Conservation (phyloP, 2,888 invertebrate species). For the Macropis europaea region DNA sequence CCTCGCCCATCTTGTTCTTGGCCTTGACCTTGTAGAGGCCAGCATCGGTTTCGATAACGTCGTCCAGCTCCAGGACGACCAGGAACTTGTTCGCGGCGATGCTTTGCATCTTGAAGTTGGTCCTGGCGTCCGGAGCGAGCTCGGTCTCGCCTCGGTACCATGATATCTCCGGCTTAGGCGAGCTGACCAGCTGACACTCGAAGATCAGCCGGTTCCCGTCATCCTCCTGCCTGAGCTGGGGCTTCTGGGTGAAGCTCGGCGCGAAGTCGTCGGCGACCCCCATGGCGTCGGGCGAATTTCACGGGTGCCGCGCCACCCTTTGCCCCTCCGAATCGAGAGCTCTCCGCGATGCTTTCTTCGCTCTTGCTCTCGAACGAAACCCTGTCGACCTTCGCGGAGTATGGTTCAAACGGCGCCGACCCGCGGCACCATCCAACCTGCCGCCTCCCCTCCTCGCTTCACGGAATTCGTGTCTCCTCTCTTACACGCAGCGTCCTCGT, state of each 20-base stretch:
- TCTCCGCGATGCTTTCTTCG: not conserved
- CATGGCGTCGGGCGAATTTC: slow-evolving; percentile 80
- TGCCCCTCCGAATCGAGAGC: not conserved
- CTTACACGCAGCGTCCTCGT: not conserved
- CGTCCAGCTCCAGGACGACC: slow-evolving; percentile 95
- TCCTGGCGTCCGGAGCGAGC: slow-evolving; percentile 91
- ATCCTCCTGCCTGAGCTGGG: slow-evolving; percentile 97
- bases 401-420: slow-evolving; percentile 59
- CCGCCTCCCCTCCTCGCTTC: not conserved
- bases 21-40: slow-evolving; percentile 98
- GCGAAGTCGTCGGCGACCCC: slow-evolving; percentile 96
- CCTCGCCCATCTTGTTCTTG: slow-evolving; percentile 98
- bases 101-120: slow-evolving; percentile 93
- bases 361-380: not conserved
- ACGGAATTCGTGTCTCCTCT: not conserved
- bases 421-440: slow-evolving; percentile 69
- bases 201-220: slow-evolving; percentile 97
- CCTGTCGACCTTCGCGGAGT: slow-evolving; percentile 3
- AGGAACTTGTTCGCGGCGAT: slow-evolving; percentile 92
- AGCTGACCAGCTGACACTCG: slow-evolving; percentile 93
- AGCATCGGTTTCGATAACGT: slow-evolving; percentile 97
- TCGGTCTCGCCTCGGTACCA: slow-evolving; percentile 95
- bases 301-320: slow-evolving; percentile 43
- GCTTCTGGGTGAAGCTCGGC: slow-evolving; percentile 99
- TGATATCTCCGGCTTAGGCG: slow-evolving; percentile 94